Base-by-base conservation (phyloP, 2,888 invertebrate genomes). In the Diaprepes abbreviatus region DNA sequence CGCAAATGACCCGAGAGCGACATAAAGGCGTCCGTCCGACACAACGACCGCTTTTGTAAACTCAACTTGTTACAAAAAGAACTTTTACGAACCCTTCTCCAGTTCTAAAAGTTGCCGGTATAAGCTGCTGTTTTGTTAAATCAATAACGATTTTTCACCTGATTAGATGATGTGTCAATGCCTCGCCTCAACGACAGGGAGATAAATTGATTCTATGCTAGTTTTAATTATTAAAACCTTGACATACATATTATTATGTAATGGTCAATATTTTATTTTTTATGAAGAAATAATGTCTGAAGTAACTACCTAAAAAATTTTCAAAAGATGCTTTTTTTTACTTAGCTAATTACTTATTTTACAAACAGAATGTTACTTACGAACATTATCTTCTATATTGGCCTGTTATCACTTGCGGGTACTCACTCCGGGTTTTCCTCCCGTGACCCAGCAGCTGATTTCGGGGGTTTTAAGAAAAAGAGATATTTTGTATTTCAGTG, bases 1-100 rank as follows among this genome's bases (percentile, higher is more conserved):
- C 78, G 78, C 81, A 82, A 82, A 83, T 82, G 82, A 82, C 76
- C 77, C 79, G 79, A 74, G 75, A 74, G 80, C 80, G 82, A 79
- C 81, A 82, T 82, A 82, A 82, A 83, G 82, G 81, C 82, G 82
- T 75, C 77, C 76, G 71, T 71, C 54, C 74, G 72, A 75, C 73
- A 74, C 70, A 66, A 69, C 74, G 71, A 70, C 74, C 59, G 67
- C 67, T 63, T 68, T 68, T 63, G 68, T 54, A 63, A 68, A 68
- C 74, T 70, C 72, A 73, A 75, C 74, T 74, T 69, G 66, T 74
- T 70, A 71, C 66, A 73, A 70, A 72, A 77, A 77, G 76, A 75
- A 73, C 70, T 74, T 75, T 72, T 64, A 50, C 66, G 66, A 66
- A 72, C 64, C 70, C 70, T 70, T 74, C 57, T 60, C 52, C 73